Conservation (phyloP, 2,888 invertebrate species). For the Pediacus dermestoides region DNA sequence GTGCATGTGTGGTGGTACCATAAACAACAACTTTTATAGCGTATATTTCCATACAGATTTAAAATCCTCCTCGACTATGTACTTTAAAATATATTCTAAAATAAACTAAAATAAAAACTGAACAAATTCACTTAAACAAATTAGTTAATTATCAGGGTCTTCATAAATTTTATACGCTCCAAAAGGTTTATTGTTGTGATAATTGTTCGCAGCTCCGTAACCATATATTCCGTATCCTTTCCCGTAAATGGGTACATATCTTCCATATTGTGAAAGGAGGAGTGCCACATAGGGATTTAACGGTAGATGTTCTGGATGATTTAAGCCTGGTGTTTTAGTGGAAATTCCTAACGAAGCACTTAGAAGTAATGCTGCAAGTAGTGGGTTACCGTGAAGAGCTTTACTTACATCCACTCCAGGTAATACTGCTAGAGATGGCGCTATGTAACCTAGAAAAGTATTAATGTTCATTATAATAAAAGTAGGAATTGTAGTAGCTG, state of each 20-base stretch:
- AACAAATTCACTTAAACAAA: no score
- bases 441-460: no score
- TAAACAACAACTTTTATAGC: no score
- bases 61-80: no score
- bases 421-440: no score
- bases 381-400: slow-evolving; percentile 41
- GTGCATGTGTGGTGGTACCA: background rate
- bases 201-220: slow-evolving; percentile 61
- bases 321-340: slow-evolving; percentile 46
- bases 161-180: slow-evolving; percentile 58
- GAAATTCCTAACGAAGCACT: slow-evolving; percentile 36
- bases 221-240: slow-evolving; percentile 57
- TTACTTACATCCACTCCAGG: no score
- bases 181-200: slow-evolving; percentile 64
- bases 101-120: no score
- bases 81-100: no score
- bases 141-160: slow-evolving; percentile 37
- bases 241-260: slow-evolving; percentile 51
- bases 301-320: slow-evolving; percentile 56
- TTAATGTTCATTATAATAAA: no score
- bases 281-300: slow-evolving; percentile 60
- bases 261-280: slow-evolving; percentile 62
- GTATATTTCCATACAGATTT: no score
- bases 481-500: no score
- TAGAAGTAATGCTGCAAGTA: slow-evolving; percentile 39